Conservation (phyloP, 2,797 vertebrate species). For the Leucoraja ocellata region DNA sequence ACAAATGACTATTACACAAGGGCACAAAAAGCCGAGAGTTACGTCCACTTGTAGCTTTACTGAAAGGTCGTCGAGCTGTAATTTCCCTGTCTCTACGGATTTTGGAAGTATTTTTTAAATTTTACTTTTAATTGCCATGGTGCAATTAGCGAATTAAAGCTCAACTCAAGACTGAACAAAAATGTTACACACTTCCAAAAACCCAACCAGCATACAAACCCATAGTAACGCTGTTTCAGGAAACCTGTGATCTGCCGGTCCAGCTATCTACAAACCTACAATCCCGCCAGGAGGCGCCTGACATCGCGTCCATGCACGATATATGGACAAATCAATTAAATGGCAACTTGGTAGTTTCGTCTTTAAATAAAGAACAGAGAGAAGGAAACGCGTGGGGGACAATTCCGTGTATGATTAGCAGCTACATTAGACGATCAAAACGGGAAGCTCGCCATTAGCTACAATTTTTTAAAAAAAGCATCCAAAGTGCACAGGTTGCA, state of each 20-base stretch:
- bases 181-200: neutral
- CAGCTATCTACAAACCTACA: neutral
- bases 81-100: neutral
- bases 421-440: neutral
- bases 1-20: neutral
- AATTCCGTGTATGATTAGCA: neutral
- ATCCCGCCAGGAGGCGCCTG: neutral
- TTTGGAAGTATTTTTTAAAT: neutral
- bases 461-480: neutral
- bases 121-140: neutral
- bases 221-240: neutral
- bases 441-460: neutral
- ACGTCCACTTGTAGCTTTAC: neutral
- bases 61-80: neutral
- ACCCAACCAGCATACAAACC: neutral
- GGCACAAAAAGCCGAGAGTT: neutral
- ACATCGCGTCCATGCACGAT: neutral
- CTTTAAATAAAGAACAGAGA: neutral
- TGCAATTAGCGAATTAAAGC: neutral
- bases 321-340: neutral
- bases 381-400: neutral
- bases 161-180: neutral
- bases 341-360: neutral
- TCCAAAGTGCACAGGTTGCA: neutral
- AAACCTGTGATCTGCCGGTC: neutral